phyloP scores from a whole-genome alignment of 2,113 vertebrate genomes.

The Ammodytes dubius region DNA sequence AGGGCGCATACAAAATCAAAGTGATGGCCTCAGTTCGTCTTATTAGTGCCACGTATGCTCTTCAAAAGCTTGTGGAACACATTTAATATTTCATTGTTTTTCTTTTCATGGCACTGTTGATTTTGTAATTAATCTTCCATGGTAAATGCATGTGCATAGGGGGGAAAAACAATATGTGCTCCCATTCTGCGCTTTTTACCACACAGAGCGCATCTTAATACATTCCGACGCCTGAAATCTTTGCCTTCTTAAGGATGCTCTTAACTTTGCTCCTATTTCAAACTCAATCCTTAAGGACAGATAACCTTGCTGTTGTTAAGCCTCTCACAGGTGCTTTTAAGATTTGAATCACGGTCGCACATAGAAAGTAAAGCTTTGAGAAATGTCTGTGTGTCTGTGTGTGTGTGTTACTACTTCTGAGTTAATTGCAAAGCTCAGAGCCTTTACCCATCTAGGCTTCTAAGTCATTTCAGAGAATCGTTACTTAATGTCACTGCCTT shows the following conservation, averaged over 20 bases:
- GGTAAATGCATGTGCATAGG: slow-evolving; percentile 66
- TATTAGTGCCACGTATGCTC: slow-evolving; percentile 75
- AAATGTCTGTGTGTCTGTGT: neutral
- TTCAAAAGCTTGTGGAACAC: slow-evolving; percentile 69
- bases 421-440: slow-evolving; percentile 28
- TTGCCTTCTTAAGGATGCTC: slow-evolving; percentile 43
- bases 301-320: slow-evolving; percentile 49
- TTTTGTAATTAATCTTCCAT: slow-evolving; percentile 68
- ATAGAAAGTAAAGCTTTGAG: slow-evolving; percentile 25
- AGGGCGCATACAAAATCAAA: slow-evolving; percentile 39
- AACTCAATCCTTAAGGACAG: slow-evolving; percentile 34
- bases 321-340: slow-evolving; percentile 35
- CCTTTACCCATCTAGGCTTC: slow-evolving; percentile 14
- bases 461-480: slow-evolving; percentile 6
- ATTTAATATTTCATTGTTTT: slow-evolving; percentile 79
- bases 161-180: slow-evolving; percentile 49
- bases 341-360: slow-evolving; percentile 27
- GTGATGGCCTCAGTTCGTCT: slow-evolving; percentile 56
- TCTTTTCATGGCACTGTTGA: slow-evolving; percentile 39
- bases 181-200: neutral
- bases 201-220: slow-evolving; percentile 21
- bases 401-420: slow-evolving; percentile 3
- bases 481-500: slow-evolving; percentile 26
- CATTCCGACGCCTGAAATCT: slow-evolving; percentile 28
- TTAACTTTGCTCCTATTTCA: slow-evolving; percentile 53